Conservation (phyloP, 2,113 vertebrate genomes). For the Pollachius pollachius region DNA sequence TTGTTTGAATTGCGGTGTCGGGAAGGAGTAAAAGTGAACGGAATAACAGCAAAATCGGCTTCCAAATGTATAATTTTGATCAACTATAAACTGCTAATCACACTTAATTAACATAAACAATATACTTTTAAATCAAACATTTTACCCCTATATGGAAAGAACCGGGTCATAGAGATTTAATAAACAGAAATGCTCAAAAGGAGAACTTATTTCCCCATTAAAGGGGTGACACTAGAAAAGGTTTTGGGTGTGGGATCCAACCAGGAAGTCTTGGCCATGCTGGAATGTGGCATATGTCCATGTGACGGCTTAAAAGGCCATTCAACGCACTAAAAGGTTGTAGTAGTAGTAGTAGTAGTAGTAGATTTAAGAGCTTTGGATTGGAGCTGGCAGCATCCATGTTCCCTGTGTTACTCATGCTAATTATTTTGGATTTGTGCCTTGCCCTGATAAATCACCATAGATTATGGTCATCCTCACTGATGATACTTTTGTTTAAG, state of each 20-base stretch:
- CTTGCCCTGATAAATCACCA: conserved; percentile 1
- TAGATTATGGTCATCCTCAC: conserved; percentile 22
- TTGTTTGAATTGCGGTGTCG: too few relatives aligned
- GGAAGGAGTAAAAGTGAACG: too few relatives aligned
- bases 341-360: conserved; percentile 13
- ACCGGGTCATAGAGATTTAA: too few relatives aligned
- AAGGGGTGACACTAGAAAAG: not conserved
- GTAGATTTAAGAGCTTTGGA: not conserved
- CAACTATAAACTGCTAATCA: too few relatives aligned
- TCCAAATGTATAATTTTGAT: too few relatives aligned
- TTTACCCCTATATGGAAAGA: too few relatives aligned
- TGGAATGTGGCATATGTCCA: conserved; percentile 36
- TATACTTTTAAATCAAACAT: too few relatives aligned
- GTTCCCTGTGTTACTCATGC: conserved; percentile 1
- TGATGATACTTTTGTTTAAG: not conserved
- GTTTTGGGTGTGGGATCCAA: conserved; percentile 21
- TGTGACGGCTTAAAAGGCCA: conserved; percentile 35
- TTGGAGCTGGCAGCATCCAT: not conserved
- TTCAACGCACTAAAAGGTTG: conserved; percentile 14
- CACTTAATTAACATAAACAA: too few relatives aligned
- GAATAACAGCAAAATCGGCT: too few relatives aligned
- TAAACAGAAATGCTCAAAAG: too few relatives aligned
- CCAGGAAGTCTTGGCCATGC: conserved; percentile 26
- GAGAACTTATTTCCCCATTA: too few relatives aligned
- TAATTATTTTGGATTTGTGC: not conserved